A percentile compares a stretch with the other conserved stretches of the same genome.
phyloP scores from a whole-genome alignment of 2,113 vertebrate species.

The Oncorhynchus clarkii region DNA sequence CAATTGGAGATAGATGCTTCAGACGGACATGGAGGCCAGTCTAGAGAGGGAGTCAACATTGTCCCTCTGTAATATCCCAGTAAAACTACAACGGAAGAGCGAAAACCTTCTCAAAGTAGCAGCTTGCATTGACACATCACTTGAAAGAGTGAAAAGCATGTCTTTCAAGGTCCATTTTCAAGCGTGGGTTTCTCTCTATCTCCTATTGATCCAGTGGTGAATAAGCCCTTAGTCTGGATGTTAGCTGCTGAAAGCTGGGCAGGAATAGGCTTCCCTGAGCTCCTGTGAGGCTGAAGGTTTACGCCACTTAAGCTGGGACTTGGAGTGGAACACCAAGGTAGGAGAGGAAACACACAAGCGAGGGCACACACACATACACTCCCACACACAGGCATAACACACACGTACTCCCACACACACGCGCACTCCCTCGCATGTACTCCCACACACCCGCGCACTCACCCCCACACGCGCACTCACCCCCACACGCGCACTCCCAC shows the following conservation, averaged over 20 bases:
- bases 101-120: background rate
- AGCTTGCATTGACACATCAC: too few species aligned
- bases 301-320: conserved; percentile 29
- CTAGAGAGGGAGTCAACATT: background rate
- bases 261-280: background rate
- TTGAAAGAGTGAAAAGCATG: conserved; percentile 4
- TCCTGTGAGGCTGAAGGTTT: conserved; percentile 29
- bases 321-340: conserved; percentile 25
- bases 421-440: too few species aligned
- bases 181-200: conserved; percentile 14
- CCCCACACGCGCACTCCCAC: too few species aligned
- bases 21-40: background rate
- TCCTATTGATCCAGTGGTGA: conserved; percentile 37
- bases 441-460: too few species aligned
- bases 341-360: background rate
- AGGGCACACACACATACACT: too few species aligned
- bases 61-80: conserved; percentile 2
- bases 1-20: too few species aligned
- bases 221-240: conserved; percentile 13
- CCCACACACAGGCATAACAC: too few species aligned
- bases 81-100: background rate
- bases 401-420: too few species aligned
- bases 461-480: too few species aligned
- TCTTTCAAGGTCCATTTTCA: conserved; percentile 17
- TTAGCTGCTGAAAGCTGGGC: conserved; percentile 13